Evolutionary conservation across 2,888 invertebrate genomes (phyloP), one percentile per base, ranked within the genome.

Genomic region (Diogma glabrata): DNA sequence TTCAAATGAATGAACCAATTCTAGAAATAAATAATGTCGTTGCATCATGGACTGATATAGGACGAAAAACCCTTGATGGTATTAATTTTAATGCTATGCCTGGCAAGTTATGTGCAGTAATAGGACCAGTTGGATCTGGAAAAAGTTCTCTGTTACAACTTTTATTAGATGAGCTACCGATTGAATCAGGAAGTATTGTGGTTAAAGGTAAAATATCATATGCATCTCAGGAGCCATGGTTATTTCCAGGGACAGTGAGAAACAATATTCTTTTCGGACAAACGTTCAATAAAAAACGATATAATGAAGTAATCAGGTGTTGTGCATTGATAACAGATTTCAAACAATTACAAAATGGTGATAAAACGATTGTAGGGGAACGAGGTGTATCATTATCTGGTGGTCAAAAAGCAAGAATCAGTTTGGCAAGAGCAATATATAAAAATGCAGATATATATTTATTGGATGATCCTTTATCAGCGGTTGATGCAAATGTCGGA

Each of bases 261-360:
- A 87, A 90, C 62, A 93, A 93, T 67, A 88, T 93, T 59, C 66
- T 86, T n/a, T 92, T 93, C 65, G 90, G 91, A n/a, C 17, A 16
- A 30, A 8, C 10, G 22, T 38, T 22, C 51, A 47, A 60, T 68
- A 43, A 61, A 63, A 52, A 53, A 4, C 61, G 61, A 9, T 74
- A 73, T 58, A 61, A 63, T 36, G 53, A 60, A 23, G 68, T 72
- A 0, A 60, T 76, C 1, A 67, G 61, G 52, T 70, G 61, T 0
- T 73, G 73, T 56, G 69, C 71, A 1, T 60, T 74, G 3, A 28
- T 58, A 7, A 65, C 63, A 63, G 80, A 81, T 60, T 67, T 80
- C 49, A 65, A 69, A 24, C 69, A 74, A 51, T 65, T 80, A 55
- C 72, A 74, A 1, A 61, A 73, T 47, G 76, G 77, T 4, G 80